Conservation (phyloP, 2,888 invertebrate species). For the Tenthredo notha region DNA sequence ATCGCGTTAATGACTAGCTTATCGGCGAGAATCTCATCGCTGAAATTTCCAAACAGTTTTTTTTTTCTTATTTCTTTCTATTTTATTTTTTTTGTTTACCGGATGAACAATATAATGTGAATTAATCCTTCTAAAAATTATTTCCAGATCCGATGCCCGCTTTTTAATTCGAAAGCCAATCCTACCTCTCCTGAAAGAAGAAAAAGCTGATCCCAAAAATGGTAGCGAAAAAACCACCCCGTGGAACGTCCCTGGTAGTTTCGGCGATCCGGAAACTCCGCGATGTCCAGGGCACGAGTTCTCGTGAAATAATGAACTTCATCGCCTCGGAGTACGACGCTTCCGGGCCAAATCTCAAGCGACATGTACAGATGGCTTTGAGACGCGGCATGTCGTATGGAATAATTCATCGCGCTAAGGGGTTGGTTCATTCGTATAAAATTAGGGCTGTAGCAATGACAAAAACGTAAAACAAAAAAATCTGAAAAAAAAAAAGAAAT, state of each 20-base stretch:
- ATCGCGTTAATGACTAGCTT: conserved; percentile 9
- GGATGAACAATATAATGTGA: background rate
- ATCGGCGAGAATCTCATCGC: background rate
- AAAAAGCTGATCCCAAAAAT: background rate
- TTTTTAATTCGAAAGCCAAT: background rate
- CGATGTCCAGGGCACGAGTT: conserved; percentile 43
- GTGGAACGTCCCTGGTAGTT: conserved; percentile 33
- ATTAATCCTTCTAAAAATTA: background rate
- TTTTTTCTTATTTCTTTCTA: background rate
- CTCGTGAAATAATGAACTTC: conserved; percentile 43
- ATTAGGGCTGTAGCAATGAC: background rate
- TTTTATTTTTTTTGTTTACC: background rate
- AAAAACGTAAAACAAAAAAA: background rate
- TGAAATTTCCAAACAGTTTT: background rate
- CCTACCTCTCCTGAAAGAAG: background rate
- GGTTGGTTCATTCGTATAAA: background rate
- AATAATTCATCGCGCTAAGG: conserved; percentile 43
- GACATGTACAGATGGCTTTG: conserved; percentile 44
- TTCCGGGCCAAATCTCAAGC: conserved; percentile 26
- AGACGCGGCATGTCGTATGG: conserved; percentile 45
- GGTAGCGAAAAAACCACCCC: conserved; percentile 46
- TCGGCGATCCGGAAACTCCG: conserved; percentile 49
- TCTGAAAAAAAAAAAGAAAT: background rate
- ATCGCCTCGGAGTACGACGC: conserved; percentile 43
- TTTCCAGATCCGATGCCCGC: conserved; percentile 33